Base-by-base conservation (phyloP, 2,797 vertebrate species). In the Selene dorsalis region DNA sequence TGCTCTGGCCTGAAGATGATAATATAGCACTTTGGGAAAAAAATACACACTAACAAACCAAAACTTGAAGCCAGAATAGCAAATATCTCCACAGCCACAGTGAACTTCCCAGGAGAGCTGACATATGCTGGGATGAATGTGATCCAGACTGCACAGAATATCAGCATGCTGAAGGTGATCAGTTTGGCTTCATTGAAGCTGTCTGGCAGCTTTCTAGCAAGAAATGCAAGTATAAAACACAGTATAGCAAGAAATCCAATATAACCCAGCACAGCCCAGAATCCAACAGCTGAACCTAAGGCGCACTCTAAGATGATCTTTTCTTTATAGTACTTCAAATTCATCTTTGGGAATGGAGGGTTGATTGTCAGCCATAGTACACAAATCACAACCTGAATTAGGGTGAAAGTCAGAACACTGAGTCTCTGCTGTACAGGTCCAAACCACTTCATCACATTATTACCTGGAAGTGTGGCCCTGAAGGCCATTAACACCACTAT, bases 81-180 rank as follows among this genome's bases (percentile, higher is more conserved):
- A 93, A 95, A 95, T 75, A 94, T 93, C 63, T 95, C 93, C 4
- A 95, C 93, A 74, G 93, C 94, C 3, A 94, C 92, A 30, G 88
- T 94, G 58, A 93, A 94, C 59, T 93, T 95, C 20, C 93, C 94
- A 50, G 94, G 94, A 67, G 94, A 95, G 85, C 93, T 95, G 81
- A 94, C 75, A 75, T 95, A 95, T 0, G 94, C 92, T 16, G 94
- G 94, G 17, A 95, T 93, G 47, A 95, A 95, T 0, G 94, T 87
- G 61, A 94, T 85, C 94, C 93, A 95, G 0, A 95, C 94, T 1
- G 93, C 91, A 84, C 93, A 94, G 84, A 94, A 95, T 86, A 94
- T 95, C 52, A 95, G 8, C 92, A 95, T 94, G 75, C 94, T 95
- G 73, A 95, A 95, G 10, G 93, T 94, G 57, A 95, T 94, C 0